Evolutionary conservation across 2,888 invertebrate species (phyloP).

Genomic region (Brachycybe producta): DNA sequence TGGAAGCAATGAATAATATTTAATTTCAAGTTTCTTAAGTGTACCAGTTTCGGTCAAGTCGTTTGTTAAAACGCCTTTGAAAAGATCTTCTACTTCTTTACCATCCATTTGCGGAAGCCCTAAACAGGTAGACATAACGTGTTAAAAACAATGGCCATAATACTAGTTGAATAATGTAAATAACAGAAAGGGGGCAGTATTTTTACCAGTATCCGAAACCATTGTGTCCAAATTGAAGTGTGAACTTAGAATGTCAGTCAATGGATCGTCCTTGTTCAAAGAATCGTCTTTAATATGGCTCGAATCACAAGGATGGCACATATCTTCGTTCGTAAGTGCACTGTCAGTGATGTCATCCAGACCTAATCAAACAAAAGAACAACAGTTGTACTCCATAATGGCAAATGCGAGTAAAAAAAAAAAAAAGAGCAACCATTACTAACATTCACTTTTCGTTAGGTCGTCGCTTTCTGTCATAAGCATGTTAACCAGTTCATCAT

Average conservation of each 20-base stretch:
- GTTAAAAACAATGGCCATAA: not conserved
- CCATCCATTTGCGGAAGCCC: conserved; percentile 72
- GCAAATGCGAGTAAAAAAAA: not conserved
- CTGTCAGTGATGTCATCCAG: conserved; percentile 15
- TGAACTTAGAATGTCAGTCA: conserved; percentile 48
- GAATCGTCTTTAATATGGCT: conserved; percentile 9
- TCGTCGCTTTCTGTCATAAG: conserved; percentile 47
- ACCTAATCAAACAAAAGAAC: conserved; percentile 7
- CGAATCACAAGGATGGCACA: not conserved
- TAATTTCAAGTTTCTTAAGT: conserved; percentile 2
- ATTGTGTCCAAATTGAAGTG: conserved; percentile 62
- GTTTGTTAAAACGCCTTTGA: conserved; percentile 62
- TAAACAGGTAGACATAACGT: conserved; percentile 20
- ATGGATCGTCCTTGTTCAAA: conserved; percentile 35
- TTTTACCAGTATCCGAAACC: conserved; percentile 36
- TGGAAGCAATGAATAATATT: not conserved
- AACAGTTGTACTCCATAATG: not conserved
- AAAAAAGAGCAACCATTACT: not conserved
- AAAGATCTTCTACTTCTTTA: conserved; percentile 81
- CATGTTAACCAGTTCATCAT: conserved; percentile 51
- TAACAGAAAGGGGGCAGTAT: not conserved
- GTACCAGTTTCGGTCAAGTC: conserved; percentile 11
- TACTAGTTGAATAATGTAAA: no score
- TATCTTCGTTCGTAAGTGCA: not conserved
- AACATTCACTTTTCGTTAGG: conserved; percentile 15